These are phyloP conservation scores for Rhabdomys dilectus DNA, from an alignment of 2,113 vertebrate species.

Conservation along the genomic window DNA sequence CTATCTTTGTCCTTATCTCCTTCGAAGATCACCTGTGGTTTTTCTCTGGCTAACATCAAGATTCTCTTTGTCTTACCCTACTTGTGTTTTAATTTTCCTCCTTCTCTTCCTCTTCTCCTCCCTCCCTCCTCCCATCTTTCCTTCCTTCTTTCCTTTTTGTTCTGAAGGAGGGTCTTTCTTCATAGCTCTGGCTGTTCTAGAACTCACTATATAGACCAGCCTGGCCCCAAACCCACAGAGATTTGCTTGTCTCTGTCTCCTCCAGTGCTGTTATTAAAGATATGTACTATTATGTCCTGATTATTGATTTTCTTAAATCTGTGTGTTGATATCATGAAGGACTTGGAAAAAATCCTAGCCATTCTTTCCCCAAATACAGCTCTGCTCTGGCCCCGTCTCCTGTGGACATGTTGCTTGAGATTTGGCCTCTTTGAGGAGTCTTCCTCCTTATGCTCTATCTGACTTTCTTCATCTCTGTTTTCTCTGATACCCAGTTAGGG, in stretches of 20 bases:
- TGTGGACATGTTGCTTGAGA: background rate
- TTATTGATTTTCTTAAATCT: constrained; percentile 1
- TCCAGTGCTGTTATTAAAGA: background rate
- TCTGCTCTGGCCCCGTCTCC: background rate
- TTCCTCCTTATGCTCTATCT: fast-evolving
- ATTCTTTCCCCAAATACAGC: background rate
- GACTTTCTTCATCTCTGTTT: background rate
- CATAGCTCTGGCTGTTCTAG: background rate
- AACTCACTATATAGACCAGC: background rate
- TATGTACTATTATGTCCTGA: background rate
- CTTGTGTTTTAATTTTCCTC: background rate
- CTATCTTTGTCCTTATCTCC: too few species aligned
- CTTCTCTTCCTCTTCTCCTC: background rate
- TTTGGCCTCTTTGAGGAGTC: fast-evolving
- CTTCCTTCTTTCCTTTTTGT: background rate
- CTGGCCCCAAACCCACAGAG: background rate
- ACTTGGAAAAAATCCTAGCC: background rate
- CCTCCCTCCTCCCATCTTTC: background rate
- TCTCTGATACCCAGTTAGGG: background rate
- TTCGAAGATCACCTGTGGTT: background rate
- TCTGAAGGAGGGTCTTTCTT: background rate
- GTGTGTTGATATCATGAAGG: background rate
- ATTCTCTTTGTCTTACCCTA: background rate
- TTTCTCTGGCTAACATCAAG: background rate
- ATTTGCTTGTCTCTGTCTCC: background rate